A percentile compares a stretch with the other conserved stretches of the same genome.
These are phyloP conservation scores for Scortum barcoo DNA, from an alignment of 2,113 vertebrate species.

Conservation along the genomic window DNA sequence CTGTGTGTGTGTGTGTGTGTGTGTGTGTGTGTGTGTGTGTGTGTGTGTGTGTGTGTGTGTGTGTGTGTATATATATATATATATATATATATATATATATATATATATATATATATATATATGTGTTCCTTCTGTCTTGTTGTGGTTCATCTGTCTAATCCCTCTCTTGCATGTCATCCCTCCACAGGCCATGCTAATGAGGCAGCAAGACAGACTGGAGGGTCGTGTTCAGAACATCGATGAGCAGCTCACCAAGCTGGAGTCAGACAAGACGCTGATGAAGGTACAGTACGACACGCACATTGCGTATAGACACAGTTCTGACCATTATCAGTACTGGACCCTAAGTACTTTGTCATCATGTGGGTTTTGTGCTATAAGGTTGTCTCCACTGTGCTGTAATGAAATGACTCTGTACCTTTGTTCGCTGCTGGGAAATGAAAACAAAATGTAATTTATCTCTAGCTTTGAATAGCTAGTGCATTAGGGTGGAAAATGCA, in stretches of 20 bases:
- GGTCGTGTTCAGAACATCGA: slow-evolving; percentile 96
- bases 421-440: slow-evolving; percentile 23
- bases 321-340: background rate
- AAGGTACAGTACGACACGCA: slow-evolving; percentile 85
- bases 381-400: slow-evolving; percentile 25
- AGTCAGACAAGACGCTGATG: slow-evolving; percentile 95
- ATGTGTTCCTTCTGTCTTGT: slow-evolving; percentile 10
- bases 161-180: slow-evolving; percentile 38
- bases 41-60: too few relatives aligned
- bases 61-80: too few relatives aligned
- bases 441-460: slow-evolving; percentile 37
- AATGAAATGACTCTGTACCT: slow-evolving; percentile 24
- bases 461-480: slow-evolving; percentile 33
- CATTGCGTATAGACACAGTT: slow-evolving; percentile 2
- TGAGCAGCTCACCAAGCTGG: slow-evolving; percentile 95
- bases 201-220: slow-evolving; percentile 95
- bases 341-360: background rate
- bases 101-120: slow-evolving; percentile 1
- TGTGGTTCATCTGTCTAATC: slow-evolving; percentile 38
- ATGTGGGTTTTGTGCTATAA: slow-evolving; percentile 18
- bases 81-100: too few relatives aligned
- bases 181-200: slow-evolving; percentile 95
- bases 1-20: too few relatives aligned
- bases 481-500: slow-evolving; percentile 31
- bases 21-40: too few relatives aligned